Evolutionary conservation across 1,140 invertebrate species (phyloP), one percentile per base, ranked within the genome.

Genomic region (Drosophila funebris): DNA sequence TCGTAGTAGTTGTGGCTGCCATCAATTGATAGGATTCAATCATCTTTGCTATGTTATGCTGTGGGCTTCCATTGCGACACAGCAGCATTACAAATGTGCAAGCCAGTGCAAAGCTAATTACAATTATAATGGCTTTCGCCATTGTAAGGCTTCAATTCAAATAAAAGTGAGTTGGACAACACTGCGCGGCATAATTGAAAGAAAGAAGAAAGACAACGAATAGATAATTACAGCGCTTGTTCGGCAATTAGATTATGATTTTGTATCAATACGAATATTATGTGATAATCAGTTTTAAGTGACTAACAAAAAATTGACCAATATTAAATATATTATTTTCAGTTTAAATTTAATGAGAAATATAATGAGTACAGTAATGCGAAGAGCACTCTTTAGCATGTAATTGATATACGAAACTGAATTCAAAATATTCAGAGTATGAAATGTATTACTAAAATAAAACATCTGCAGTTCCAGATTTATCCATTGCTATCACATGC

Each of bases 101-200:
- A 7, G 5, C 46, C 31, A 73, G 48, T 8, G 75, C 54, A 52
- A 66, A 75, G 27, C 66, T 82, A 78, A 87, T 81, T 73, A 87
- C 67, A 66, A 71, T 66, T 82, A 78, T 88, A 56, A 88, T 87
- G 64, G 54, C 64, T 72, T 62, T 88, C 14, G 46, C 71, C 82
- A 88, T 87, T 80, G 60, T 44, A 43, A 9, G 24, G 16, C 29
- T 18, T 52, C 48, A 27, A 14, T 52, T 5, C 29, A 39, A 31
- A 68, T 46, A 73, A 54, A 63, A 60, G 39, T 37, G 36, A 18
- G 50, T 57, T 31, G 33, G n/a, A 16, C 24, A 58, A 68, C 63
- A 74, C 60, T 78, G 20, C 9, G 43, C 77, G 56, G n/a, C 39
- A 64, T 5, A 33, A 0, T 39, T 7, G 4, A 36, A 24, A 18